Evolutionary conservation across 1,140 invertebrate genomes (phyloP), one percentile per base, ranked within the genome.

Genomic region (Zaprionus vittiger): DNA sequence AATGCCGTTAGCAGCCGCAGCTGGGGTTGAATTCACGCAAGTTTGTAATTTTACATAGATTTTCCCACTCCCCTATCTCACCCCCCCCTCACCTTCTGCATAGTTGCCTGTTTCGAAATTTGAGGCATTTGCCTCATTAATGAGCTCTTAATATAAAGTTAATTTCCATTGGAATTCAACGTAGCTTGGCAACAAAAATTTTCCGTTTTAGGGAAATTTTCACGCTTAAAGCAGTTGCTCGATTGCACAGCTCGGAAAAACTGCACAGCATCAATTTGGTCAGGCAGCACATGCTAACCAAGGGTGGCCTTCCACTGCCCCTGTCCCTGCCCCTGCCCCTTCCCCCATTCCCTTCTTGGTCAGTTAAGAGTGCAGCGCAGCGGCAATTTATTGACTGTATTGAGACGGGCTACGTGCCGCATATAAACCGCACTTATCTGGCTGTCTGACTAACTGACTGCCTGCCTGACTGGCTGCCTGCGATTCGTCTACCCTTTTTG

Each of bases 351-450:
- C 52, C 37, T 52, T 72, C 67, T 63, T 69, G 72, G 64, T 64
- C 81, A 70, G 76, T 79, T 79, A 86, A 73, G 67, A 81, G 82
- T 70, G 71, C 65, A 79, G 75, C 52, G 61, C 76, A 71, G 67
- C 73, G 81, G 70, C 83, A 79, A 87, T 87, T 87, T 87, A 87
- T 87, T 86, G 83, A 87, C 78, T 87, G 81, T 87, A 87, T 87
- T 87, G 83, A 87, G 83, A 79, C 71, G 81, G 83, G 59, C 81
- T 84, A 87, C 84, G 83, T 87, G 83, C 83, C 73, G 83, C 83
- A 89, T 81, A 89, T 89, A 86, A 89, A 89, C 83, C 83, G 84
- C 83, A 87, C 83, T 87, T 87, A 89, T 89, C 85, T 87, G 81
- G 70, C 84, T 87, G 81, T 84, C 84, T 87, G 81, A 89, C 83